These are phyloP conservation scores for Ypsolopha sequella DNA, from an alignment of 2,888 invertebrate genomes.

Conservation along the genomic window DNA sequence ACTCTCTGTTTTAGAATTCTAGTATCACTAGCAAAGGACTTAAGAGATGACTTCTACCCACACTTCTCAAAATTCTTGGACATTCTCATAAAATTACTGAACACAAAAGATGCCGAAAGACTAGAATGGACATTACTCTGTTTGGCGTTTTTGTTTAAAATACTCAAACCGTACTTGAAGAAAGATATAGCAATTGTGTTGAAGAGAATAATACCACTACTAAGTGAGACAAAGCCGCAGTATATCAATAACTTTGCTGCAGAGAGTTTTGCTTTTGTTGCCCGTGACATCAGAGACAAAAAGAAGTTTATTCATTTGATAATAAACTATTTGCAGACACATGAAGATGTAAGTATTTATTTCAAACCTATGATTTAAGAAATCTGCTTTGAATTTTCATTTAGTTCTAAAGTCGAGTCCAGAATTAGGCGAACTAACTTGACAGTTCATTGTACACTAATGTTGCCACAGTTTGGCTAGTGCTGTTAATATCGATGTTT, in stretches of 20 bases:
- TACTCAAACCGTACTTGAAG: conserved; percentile 85
- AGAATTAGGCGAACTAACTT: too few species aligned
- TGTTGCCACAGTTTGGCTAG: too few species aligned
- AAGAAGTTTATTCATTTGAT: conserved; percentile 79
- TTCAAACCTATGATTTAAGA: too few species aligned
- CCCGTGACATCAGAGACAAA: conserved; percentile 87
- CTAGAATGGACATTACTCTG: conserved; percentile 89
- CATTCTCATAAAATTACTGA: conserved; percentile 77
- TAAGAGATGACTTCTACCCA: conserved; percentile 90
- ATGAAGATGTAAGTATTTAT: conserved; percentile 74
- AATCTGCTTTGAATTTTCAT: too few species aligned
- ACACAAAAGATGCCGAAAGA: conserved; percentile 84
- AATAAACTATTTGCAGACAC: conserved; percentile 74
- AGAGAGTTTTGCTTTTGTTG: conserved; percentile 95
- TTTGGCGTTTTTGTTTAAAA: conserved; percentile 92
- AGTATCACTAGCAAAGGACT: conserved; percentile 87
- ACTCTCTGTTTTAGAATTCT: conserved; percentile 71
- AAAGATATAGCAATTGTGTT: conserved; percentile 83
- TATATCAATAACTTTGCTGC: conserved; percentile 95
- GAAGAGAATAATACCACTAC: conserved; percentile 78
- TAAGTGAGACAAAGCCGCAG: conserved; percentile 82
- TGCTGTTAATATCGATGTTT: too few species aligned
- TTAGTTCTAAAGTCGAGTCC: too few species aligned
- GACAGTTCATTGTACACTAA: too few species aligned
- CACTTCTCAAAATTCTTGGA: conserved; percentile 84